Conservation (phyloP, 1,140 invertebrate species). For the Drosophila sproati region DNA sequence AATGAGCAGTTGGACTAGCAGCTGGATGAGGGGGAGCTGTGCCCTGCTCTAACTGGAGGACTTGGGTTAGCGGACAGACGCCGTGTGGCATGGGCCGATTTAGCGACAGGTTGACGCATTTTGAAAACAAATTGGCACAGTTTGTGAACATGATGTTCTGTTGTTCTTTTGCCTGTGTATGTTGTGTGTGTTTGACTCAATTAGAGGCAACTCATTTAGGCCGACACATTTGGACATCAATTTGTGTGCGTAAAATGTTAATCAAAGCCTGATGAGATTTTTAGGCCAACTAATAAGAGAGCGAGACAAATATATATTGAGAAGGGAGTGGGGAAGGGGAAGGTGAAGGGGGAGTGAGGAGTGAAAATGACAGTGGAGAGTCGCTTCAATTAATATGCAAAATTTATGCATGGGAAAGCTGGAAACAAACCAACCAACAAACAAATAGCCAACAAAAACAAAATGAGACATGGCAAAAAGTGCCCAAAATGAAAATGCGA, state of each 20-base stretch:
- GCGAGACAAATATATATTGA: neutral
- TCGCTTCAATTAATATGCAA: constrained; percentile 80
- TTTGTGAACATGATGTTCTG: constrained; percentile 60
- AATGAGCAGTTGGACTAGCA: constrained; percentile 2
- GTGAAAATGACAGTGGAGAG: constrained; percentile 6
- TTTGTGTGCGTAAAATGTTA: constrained; percentile 79
- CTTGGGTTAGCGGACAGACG: neutral
- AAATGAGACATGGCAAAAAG: constrained; percentile 8
- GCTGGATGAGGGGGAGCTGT: neutral
- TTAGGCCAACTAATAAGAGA: constrained; percentile 70
- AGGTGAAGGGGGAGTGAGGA: neutral
- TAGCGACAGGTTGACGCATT: constrained; percentile 71
- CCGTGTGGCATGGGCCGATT: constrained; percentile 43
- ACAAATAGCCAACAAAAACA: constrained; percentile 49
- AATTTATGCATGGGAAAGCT: constrained; percentile 82
- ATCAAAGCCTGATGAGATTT: constrained; percentile 78
- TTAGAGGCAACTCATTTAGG: constrained; percentile 80
- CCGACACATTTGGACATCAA: constrained; percentile 49
- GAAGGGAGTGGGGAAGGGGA: neutral
- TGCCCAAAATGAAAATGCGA: constrained; percentile 27
- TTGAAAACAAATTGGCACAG: constrained; percentile 82
- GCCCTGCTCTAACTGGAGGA: no score
- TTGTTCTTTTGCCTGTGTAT: constrained; percentile 11
- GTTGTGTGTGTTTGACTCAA: constrained; percentile 65
- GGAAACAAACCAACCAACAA: constrained; percentile 70